Conservation (phyloP, 1,140 invertebrate species). For the Lepidurus arcticus region DNA sequence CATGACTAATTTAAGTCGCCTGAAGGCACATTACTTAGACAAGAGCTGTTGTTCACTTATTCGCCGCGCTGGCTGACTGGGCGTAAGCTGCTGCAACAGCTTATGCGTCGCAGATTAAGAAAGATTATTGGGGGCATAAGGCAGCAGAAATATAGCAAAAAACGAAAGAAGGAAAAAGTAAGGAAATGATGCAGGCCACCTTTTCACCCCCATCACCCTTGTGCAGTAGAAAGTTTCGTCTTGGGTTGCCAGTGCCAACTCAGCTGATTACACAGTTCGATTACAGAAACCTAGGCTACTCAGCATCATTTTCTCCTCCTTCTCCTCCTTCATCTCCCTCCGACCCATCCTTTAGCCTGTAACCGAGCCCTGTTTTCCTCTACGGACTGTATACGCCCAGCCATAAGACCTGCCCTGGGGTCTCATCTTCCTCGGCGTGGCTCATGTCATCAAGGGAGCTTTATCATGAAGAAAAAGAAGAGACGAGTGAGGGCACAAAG, state of each 20-base stretch:
- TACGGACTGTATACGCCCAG: background rate
- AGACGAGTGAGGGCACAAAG: slow-evolving; percentile 2
- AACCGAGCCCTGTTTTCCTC: background rate
- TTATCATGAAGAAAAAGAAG: slow-evolving; percentile 20
- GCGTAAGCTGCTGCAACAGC: background rate
- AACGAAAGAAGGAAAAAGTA: background rate
- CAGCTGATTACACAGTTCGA: slow-evolving; percentile 18
- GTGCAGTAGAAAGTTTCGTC: background rate
- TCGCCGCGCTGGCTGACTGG: background rate
- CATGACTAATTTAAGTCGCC: slow-evolving; percentile 19
- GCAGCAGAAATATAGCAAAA: background rate
- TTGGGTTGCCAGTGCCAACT: slow-evolving; percentile 17
- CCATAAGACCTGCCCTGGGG: slow-evolving; percentile 12
- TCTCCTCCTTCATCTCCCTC: background rate
- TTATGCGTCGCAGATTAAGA: background rate
- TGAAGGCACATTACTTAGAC: slow-evolving; percentile 19
- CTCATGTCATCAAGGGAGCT: slow-evolving; percentile 17
- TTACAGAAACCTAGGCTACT: slow-evolving; percentile 21
- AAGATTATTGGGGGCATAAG: background rate
- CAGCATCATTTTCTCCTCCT: slow-evolving; percentile 15
- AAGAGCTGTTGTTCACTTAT: background rate
- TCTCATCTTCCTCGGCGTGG: slow-evolving; percentile 8
- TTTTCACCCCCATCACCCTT: background rate
- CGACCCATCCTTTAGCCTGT: background rate
- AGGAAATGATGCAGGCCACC: background rate